Percentiles rank a stretch among this genome's conserved stretches.
phyloP scores from a whole-genome alignment of 2,797 vertebrate genomes.

The Simalia tracyae region DNA sequence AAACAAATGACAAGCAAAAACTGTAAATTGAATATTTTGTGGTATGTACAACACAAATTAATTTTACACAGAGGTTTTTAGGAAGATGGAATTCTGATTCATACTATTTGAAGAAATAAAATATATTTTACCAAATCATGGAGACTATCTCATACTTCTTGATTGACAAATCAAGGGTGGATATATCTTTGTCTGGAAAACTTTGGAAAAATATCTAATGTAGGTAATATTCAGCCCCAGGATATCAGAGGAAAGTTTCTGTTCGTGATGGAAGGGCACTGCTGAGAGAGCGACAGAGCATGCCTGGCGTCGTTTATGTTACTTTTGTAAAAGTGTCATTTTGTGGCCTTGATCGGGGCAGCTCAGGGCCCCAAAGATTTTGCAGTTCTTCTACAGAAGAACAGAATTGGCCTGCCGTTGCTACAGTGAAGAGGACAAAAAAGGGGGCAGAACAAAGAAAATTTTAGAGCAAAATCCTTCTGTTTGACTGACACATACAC shows the following conservation, averaged over 20 bases:
- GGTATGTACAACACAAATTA: conserved; percentile 91
- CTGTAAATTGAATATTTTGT: conserved; percentile 93
- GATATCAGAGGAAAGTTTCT: neutral
- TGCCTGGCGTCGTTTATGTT: neutral
- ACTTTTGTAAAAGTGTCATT: neutral
- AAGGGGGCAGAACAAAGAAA: neutral
- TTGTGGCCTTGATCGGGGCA: neutral
- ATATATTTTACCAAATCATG: conserved; percentile 93
- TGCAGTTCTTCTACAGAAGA: neutral
- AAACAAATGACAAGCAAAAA: conserved; percentile 67
- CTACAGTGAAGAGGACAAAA: neutral
- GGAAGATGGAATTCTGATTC: conserved; percentile 93
- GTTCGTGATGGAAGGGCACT: neutral
- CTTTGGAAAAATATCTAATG: neutral
- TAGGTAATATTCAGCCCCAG: neutral
- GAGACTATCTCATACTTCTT: neutral
- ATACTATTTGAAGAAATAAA: conserved; percentile 98
- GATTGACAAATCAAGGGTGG: fast-evolving
- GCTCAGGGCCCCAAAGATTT: neutral
- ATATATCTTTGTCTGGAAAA: neutral
- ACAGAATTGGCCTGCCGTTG: neutral
- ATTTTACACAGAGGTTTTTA: conserved; percentile 98
- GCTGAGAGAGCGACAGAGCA: neutral
- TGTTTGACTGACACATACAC: neutral
- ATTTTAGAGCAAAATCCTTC: neutral